Evolutionary conservation across 2,113 vertebrate genomes (phyloP), one percentile per base, ranked within the genome.

Genomic region (Rutilus rutilus): DNA sequence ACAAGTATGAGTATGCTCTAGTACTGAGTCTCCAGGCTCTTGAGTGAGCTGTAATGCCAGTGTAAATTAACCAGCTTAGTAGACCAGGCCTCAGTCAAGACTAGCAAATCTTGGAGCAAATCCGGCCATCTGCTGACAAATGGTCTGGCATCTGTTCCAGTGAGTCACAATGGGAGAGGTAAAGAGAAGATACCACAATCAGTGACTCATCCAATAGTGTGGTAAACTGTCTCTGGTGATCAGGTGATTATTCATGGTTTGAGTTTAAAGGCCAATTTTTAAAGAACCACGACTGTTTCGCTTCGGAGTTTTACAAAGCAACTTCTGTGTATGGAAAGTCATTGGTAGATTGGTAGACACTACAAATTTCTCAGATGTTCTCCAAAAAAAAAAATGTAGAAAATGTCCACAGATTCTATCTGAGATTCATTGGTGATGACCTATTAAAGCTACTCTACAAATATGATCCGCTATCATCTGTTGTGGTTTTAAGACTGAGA

Each of bases 51-150:
- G 90, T 90, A 92, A 89, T 87, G 89, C 42, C 76, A 0, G 50
- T 89, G 92, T 90, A 90, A 92, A 92, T 92, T 90, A 92, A 85
- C 84, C 84, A 88, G 89, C 88, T 81, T 91, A 86, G 87, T 47
- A 89, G 89, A 90, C 88, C 87, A 86, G 57, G 54, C 73, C 69
- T 62, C n/a, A 77, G 67, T 71, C 50, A 71, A 50, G 67, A 62
- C 85, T 62, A 79, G 57, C 82, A 91, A 86, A 85, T 71, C 14
- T 79, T 77, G 87, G 86, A 86, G 88, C 89, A 91, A 93, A 91
- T 92, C 90, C 90, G 64, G 88, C 92, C 92, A 93, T 92, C 92
- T 93, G 92, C 89, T 87, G 30, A 69, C 90, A 86, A 84, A 83
- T 47, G 47, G 85, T 50, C 84, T 84, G 87, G 91, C 93, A 92